These are phyloP conservation scores for Oxyteleia sp. DNA, from an alignment of 2,888 invertebrate species.

Conservation along the genomic window DNA sequence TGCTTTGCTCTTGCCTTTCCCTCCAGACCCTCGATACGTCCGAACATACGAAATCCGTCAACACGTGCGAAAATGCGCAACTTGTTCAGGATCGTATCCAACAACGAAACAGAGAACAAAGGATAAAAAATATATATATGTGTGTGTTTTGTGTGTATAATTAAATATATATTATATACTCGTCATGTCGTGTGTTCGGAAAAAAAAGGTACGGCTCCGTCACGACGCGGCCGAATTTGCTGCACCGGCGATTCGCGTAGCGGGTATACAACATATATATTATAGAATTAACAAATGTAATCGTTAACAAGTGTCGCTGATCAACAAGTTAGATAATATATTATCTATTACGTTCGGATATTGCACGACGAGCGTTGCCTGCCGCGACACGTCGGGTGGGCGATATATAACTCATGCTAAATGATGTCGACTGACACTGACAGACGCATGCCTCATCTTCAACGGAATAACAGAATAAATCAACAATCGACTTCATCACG, in stretches of 20 bases:
- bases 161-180: conserved; percentile 56
- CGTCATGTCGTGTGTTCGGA: conserved; percentile 51
- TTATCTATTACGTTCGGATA: conserved; percentile 49
- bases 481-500: no score
- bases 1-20: neutral
- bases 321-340: conserved; percentile 67
- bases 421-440: no score
- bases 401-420: neutral
- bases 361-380: conserved; percentile 49
- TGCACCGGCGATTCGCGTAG: no score
- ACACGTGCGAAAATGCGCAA: neutral
- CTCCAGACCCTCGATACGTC: neutral
- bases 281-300: conserved; percentile 67
- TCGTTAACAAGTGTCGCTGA: conserved; percentile 70
- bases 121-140: conserved; percentile 61
- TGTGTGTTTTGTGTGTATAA: conserved; percentile 40
- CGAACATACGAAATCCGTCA: conserved; percentile 5
- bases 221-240: conserved; percentile 53
- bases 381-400: conserved; percentile 23
- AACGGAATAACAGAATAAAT: no score
- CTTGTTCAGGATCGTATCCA: neutral
- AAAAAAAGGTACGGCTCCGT: conserved; percentile 32
- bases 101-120: conserved; percentile 45
- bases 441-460: no score
- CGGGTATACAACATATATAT: conserved; percentile 53